Percentiles rank a stretch among this genome's conserved stretches.
Evolutionary conservation across 2,113 vertebrate species (phyloP).

Genomic region (Calidris pugnax): DNA sequence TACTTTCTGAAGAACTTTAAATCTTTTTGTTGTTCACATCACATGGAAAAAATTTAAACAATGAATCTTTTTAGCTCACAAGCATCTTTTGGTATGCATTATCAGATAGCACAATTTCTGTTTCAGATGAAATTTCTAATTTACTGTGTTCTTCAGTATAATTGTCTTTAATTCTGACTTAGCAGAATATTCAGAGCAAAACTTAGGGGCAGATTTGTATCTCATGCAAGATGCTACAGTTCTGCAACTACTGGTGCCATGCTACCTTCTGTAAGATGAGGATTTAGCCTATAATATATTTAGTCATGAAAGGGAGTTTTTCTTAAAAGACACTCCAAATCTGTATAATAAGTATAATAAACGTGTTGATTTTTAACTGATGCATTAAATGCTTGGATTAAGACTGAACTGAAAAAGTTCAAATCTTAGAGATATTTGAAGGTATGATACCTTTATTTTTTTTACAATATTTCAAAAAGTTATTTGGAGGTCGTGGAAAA

Average conservation of each 20-base stretch:
- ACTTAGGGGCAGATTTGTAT: neutral
- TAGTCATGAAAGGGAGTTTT: neutral
- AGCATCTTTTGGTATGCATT: neutral
- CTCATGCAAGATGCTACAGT: neutral
- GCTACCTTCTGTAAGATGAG: neutral
- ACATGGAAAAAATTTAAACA: conserved; percentile 15
- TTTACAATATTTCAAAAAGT: conserved; percentile 76
- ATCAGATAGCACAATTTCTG: neutral
- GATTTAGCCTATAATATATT: neutral
- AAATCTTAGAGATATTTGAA: neutral
- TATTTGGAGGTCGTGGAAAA: conserved; percentile 80
- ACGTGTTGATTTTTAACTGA: neutral
- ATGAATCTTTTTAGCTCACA: neutral
- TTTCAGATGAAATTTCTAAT: neutral
- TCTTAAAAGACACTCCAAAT: neutral
- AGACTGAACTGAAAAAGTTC: neutral
- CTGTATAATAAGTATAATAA: neutral
- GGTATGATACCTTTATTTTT: conserved; percentile 72
- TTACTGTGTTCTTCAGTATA: neutral
- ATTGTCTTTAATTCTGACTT: neutral
- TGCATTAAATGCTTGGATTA: neutral
- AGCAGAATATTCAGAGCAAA: neutral
- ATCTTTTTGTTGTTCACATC: neutral
- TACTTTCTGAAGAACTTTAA: neutral
- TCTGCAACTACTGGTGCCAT: neutral